phyloP scores from a whole-genome alignment of 2,888 invertebrate genomes.

The Leptopterna dolabrata region DNA sequence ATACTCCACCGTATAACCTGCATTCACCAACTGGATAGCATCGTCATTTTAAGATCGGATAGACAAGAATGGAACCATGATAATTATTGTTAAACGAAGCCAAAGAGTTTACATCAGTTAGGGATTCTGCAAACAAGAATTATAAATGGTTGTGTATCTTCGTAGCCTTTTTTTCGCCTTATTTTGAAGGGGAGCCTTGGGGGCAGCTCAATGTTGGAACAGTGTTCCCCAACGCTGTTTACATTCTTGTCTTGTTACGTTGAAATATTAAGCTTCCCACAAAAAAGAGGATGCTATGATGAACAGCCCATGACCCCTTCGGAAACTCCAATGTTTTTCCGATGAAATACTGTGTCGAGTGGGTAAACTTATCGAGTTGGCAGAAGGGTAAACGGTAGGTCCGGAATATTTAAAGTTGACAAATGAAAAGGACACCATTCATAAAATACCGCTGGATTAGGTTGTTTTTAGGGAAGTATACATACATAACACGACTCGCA shows the following conservation, averaged over 20 bases:
- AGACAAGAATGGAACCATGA: too few relatives aligned
- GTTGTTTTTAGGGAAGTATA: too few relatives aligned
- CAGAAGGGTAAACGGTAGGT: neutral
- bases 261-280: neutral
- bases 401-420: neutral
- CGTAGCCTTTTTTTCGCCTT: neutral
- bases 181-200: neutral
- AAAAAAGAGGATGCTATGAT: neutral
- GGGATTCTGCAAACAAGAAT: neutral
- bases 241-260: neutral
- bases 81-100: neutral
- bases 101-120: neutral
- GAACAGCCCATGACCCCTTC: slow-evolving; percentile 6
- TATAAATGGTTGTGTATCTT: slow-evolving; percentile 7
- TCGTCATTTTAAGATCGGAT: too few relatives aligned
- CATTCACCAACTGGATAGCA: too few relatives aligned
- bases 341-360: neutral
- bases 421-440: neutral
- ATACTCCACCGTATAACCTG: too few relatives aligned
- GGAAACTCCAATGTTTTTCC: neutral
- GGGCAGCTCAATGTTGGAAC: slow-evolving; percentile 11
- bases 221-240: neutral
- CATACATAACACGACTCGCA: too few relatives aligned
- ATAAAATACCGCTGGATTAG: too few relatives aligned
- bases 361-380: neutral